These are phyloP conservation scores for Phoenicopterus ruber DNA, from an alignment of 2,113 vertebrate species.

Conservation along the genomic window DNA sequence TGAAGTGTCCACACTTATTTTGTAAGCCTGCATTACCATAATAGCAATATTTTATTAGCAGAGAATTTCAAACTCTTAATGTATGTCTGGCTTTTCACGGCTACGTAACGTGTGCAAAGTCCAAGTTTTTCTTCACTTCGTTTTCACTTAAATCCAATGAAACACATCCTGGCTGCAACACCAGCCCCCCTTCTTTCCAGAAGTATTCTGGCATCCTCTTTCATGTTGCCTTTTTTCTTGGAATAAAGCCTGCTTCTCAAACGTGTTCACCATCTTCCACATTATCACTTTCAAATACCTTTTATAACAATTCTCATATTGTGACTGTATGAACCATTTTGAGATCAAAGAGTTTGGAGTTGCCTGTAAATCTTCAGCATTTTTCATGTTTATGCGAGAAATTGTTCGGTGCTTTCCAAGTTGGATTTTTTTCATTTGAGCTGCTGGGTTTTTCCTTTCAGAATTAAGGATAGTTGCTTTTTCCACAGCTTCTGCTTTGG, in stretches of 20 bases:
- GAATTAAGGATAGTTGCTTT: not conserved
- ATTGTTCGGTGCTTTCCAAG: slow-evolving; percentile 18
- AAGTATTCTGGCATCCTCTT: not conserved
- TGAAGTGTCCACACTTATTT: not conserved
- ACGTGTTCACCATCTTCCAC: not conserved
- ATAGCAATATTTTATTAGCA: not conserved
- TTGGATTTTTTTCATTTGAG: not conserved
- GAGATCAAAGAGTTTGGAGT: not conserved
- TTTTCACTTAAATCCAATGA: not conserved
- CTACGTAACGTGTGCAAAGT: not conserved
- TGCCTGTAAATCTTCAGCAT: not conserved
- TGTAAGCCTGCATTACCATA: not conserved
- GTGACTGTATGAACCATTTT: not conserved
- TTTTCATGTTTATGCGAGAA: not conserved
- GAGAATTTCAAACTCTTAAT: not conserved
- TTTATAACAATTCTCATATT: not conserved
- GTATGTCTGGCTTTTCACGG: not conserved
- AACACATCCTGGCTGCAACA: not conserved
- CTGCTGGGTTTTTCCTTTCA: not conserved
- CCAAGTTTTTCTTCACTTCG: not conserved
- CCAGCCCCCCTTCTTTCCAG: not conserved
- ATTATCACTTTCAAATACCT: not conserved
- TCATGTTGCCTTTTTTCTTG: not conserved
- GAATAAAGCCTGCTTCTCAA: not conserved
- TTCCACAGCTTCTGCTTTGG: slow-evolving; percentile 40